Evolutionary conservation across 2,888 invertebrate species (phyloP), one percentile per base, ranked within the genome.

Genomic region (Chironomus tentans): DNA sequence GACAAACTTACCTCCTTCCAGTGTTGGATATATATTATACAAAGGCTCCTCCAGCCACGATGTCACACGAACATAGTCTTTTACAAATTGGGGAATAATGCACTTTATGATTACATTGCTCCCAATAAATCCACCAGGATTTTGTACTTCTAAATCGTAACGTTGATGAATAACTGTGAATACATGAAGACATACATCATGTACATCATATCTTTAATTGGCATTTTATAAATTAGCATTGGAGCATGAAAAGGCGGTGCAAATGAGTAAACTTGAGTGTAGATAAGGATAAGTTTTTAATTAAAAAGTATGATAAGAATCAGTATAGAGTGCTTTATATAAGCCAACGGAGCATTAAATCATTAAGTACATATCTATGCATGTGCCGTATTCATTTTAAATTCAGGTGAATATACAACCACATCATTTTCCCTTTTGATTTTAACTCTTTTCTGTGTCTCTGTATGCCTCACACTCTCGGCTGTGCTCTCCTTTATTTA

Each of bases 61-160:
- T 76, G 87, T 87, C 69, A 87, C 86, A 69, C 85, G 84, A 70
- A 87, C 87, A 80, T 86, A 86, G 78, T 87, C 86, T 79, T 86
- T 86, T 21, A 87, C 87, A 80, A 86, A 87, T 70, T 86, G 85
- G 68, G 87, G 87, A 78, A 87, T 86, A 79, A 84, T 86, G 82
- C 87, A 87, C 78, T 86, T 86, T 79, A 87, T 85, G 77, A 87
- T 81, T 74, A 87, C 86, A 81, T 87, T 87, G 80, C 86, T 85
- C 77, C 86, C 86, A 77, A 85, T 82, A 81, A 87, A 87, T 78
- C 87, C 86, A 77, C 86, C 86, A 50, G 87, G 87, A 82, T 86
- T 87, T 82, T 87, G 87, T 74, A 87, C 87, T 83, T 87, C 87
- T 77, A 87, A 86, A 78, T 87, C 87, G 80, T 87, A 87, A 77